phyloP scores from a whole-genome alignment of 35 echinoderm and acorn worm genomes.

The Ophiothrix spiculata region DNA sequence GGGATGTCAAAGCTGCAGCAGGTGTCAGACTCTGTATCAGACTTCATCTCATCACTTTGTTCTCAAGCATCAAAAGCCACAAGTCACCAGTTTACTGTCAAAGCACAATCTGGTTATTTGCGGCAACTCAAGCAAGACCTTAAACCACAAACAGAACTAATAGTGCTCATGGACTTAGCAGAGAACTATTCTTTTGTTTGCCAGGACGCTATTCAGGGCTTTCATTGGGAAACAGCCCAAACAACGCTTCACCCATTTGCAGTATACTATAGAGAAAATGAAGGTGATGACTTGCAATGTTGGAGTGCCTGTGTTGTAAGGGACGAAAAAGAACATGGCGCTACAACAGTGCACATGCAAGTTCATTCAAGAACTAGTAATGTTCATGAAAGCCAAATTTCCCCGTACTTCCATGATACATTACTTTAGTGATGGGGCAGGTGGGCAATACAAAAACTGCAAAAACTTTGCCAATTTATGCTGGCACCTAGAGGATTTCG shows the following conservation, averaged over 20 bases:
- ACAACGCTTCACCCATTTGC: conserved; percentile 46
- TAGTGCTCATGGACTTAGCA: conserved; percentile 16
- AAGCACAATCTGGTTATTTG: not conserved
- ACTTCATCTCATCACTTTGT: not conserved
- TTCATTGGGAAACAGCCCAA: conserved; percentile 44
- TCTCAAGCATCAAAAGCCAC: not conserved
- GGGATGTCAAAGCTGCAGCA: not conserved
- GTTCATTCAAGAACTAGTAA: not conserved
- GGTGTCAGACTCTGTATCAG: not conserved
- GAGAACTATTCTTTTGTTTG: conserved; percentile 35
- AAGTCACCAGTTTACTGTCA: not conserved
- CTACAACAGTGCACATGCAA: not conserved
- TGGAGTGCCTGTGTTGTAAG: not conserved
- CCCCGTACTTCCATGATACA: not conserved
- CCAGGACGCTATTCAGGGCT: conserved; percentile 24
- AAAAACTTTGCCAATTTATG: conserved; percentile 26
- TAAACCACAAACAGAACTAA: not conserved
- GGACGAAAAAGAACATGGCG: not conserved
- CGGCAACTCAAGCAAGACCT: not conserved
- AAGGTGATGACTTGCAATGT: not conserved
- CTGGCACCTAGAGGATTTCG: conserved; percentile 13
- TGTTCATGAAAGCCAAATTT: not conserved
- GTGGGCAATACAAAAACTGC: conserved; percentile 31
- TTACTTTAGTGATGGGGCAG: conserved; percentile 28
- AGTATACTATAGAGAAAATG: not conserved